Base-by-base conservation (phyloP, 2,888 invertebrate species). In the Tachina fera region DNA sequence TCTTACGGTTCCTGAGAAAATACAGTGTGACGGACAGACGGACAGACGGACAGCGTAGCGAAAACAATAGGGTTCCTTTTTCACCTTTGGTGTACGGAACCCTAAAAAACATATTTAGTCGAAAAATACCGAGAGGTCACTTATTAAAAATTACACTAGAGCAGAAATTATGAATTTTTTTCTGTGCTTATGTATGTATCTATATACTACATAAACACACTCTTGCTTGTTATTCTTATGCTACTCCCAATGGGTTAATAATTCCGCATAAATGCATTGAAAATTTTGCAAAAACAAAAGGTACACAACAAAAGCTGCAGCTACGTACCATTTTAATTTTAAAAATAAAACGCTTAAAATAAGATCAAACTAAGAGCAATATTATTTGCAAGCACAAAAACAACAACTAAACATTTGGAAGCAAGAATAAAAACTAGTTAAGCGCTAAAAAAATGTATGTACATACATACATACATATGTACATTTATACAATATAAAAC, bases 351-450 rank as follows among this genome's bases (percentile, higher is more conserved):
- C 31, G 49, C 65, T 74, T n/a, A 81, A 67, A 67, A 74, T 80
- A 67, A 81, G 80, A 81, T 74, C 60, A 45, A 68, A 51, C 49
- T 72, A 72, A 80, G 65, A 72, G 65, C 56, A 79, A 41, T 47
- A 43, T 31, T 31, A 31, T 51, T 56, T 60, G 53, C 75, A 43
- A 53, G n/a, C 53, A 63, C 47, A 70, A 16, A 0, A n/a, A 47
- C 41, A 45, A 19, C 43, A 49, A 49, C 22, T 19, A 43, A 72
- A 80, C 43, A 65, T 45, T 41, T 61, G 49, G 6, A 67, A 60
- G 45, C 13, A 60, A 49, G 67, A 71, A 77, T n/a, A 49, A 72
- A 71, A 77, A 76, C 63, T 71, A 71, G 82, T 71, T 63, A 51
- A 76, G 13, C 72, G 22, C 56, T 9, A 58, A 19, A 60, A 39